Base-by-base conservation (phyloP, 2,888 invertebrate species). In the Ennomos erosarius region DNA sequence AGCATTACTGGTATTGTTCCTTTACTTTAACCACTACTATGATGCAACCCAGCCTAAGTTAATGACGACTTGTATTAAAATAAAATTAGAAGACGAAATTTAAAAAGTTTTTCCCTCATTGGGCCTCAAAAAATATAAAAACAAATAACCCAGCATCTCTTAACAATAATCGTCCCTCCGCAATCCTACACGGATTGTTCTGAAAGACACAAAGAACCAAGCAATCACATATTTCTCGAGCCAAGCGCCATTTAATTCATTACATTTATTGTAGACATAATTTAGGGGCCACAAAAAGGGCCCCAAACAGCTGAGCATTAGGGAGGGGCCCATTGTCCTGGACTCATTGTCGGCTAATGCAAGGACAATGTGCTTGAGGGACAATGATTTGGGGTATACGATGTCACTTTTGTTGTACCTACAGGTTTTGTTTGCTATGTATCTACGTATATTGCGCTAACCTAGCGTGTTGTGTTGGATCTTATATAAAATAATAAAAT, bases 171-270 rank as follows among this genome's bases (percentile, higher is more conserved):
- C n/a, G n/a, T 26, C 44, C 11, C 46, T 11, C 13, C 39, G 13
- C 11, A 38, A 37, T 35, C 34, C 26, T 26, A 38, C 35, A 47
- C 47, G 26, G 43, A 49, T 48, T 49, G 58, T 48, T 47, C 48
- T 1, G 33, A 36, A 39, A 59, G 48, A 53, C 52, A 52, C 49
- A 49, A 53, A 53, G 58, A 45, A 43, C 35, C 44, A 45, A 53
- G 58, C 58, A 44, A 53, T 53, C 48, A 48, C 48, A 59, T 59
- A 53, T 49, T 44, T 49, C 57, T 57, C 48, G 38, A 51, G 53
- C 11, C 58, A 40, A 59, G 55, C 55, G 51, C 59, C 59, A 60
- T 60, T 60, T 60, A 61, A 61, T 61, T 56, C 55, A 61, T 61
- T 56, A 61, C 61, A 56, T 53, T 61, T 61, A 56, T 61, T 56